A percentile compares a stretch with the other conserved stretches of the same genome.
These are phyloP conservation scores for Phymastichus coffea DNA, from an alignment of 1,140 invertebrate species.

Conservation along the genomic window DNA sequence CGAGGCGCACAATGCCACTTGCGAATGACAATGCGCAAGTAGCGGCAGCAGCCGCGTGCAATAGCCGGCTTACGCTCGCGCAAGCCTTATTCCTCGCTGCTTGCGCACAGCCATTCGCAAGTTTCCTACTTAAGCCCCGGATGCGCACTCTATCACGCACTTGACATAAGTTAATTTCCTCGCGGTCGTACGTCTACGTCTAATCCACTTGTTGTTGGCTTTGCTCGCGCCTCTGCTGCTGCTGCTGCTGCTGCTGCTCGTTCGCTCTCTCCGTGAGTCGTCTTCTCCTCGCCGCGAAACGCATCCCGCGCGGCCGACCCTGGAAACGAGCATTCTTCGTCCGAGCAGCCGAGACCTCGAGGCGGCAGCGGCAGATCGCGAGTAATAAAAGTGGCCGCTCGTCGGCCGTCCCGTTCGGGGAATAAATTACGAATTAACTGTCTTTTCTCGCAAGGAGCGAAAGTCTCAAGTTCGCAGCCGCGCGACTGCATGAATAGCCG, in stretches of 20 bases:
- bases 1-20: neutral
- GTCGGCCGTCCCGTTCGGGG: neutral
- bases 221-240: neutral
- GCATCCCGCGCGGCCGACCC: too few relatives aligned
- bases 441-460: slow-evolving; percentile 11
- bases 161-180: slow-evolving; percentile 23
- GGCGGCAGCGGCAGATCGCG: too few relatives aligned
- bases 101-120: neutral
- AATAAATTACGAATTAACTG: slow-evolving; percentile 25
- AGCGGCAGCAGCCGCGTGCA: neutral
- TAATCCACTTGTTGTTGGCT: slow-evolving; percentile 21
- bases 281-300: too few relatives aligned
- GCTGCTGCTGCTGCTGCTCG: neutral
- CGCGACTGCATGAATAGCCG: slow-evolving; percentile 13
- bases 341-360: neutral
- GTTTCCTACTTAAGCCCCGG: slow-evolving; percentile 20
- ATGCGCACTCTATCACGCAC: slow-evolving; percentile 20
- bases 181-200: slow-evolving; percentile 18
- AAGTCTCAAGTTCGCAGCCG: slow-evolving; percentile 4
- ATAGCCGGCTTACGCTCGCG: too few relatives aligned
- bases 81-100: neutral
- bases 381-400: slow-evolving; percentile 1
- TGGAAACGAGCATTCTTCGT: neutral
- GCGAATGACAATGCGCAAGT: neutral
- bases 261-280: too few relatives aligned